Evolutionary conservation across 2,797 vertebrate genomes (phyloP).

Genomic region (Tauraco hartlaubi): DNA sequence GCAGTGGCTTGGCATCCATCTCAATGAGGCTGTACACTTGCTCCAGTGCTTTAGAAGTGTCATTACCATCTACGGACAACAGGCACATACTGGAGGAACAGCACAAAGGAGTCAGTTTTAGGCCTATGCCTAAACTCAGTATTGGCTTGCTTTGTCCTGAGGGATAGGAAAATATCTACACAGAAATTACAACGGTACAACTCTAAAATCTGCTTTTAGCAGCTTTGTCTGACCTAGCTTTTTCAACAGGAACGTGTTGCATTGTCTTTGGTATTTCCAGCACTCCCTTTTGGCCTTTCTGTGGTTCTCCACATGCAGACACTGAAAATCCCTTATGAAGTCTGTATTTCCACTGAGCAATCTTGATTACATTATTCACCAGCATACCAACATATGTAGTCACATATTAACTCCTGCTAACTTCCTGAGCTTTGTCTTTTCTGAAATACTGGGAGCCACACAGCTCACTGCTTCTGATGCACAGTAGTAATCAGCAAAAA

Average conservation of each 20-base stretch:
- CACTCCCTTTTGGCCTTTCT: slow-evolving; percentile 13
- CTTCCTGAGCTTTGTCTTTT: not conserved
- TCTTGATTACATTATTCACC: slow-evolving; percentile 37
- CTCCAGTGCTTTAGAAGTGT: not conserved
- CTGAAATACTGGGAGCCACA: not conserved
- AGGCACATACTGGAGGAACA: not conserved
- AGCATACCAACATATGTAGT: slow-evolving; percentile 48
- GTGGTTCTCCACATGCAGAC: slow-evolving; percentile 54
- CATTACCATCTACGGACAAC: not conserved
- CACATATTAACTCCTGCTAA: slow-evolving; percentile 32
- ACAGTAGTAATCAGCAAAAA: not conserved
- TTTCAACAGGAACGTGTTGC: not conserved
- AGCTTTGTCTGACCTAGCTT: not conserved
- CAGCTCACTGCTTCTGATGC: not conserved
- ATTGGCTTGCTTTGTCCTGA: not conserved
- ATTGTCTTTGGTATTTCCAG: not conserved
- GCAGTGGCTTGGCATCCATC: not conserved
- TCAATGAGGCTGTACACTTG: not conserved
- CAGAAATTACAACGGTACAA: not conserved
- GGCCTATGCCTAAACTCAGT: not conserved
- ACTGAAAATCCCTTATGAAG: slow-evolving; percentile 25
- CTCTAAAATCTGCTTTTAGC: not conserved
- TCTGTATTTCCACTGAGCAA: slow-evolving; percentile 49
- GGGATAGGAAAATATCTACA: not conserved
- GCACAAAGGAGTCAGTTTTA: not conserved